phyloP scores from a whole-genome alignment of 2,113 vertebrate species.

The Bombycilla garrulus region DNA sequence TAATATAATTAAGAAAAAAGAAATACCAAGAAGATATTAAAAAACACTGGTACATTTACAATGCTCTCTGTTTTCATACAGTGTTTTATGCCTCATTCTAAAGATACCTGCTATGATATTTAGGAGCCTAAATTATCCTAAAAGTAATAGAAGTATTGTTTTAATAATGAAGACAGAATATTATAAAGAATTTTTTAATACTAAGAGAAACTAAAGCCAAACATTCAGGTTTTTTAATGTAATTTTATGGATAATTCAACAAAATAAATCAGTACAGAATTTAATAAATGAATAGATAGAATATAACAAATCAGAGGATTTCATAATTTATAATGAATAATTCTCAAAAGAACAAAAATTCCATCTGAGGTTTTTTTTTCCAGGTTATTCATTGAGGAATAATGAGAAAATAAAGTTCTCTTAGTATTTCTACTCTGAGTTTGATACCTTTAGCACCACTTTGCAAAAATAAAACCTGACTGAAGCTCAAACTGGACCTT shows the following conservation, averaged over 20 bases:
- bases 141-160: background rate
- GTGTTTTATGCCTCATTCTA: background rate
- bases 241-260: background rate
- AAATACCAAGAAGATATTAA: background rate
- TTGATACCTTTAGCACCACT: background rate
- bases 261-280: background rate
- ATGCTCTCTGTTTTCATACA: background rate
- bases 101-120: background rate
- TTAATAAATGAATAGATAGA: background rate
- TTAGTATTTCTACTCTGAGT: background rate
- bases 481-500: background rate
- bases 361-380: rapidly evolving
- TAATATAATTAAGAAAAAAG: background rate
- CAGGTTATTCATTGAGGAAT: background rate
- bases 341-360: background rate
- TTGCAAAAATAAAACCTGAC: background rate
- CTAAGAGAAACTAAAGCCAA: background rate
- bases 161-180: background rate
- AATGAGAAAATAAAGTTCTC: background rate
- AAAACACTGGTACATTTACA: background rate
- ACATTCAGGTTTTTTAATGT: background rate
- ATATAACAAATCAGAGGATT: background rate
- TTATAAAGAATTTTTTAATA: background rate
- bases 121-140: background rate
- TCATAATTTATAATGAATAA: background rate